A percentile compares a stretch with the other conserved stretches of the same genome.
Evolutionary conservation across 2,888 invertebrate species (phyloP).

Genomic region (Escarpia spicata): DNA sequence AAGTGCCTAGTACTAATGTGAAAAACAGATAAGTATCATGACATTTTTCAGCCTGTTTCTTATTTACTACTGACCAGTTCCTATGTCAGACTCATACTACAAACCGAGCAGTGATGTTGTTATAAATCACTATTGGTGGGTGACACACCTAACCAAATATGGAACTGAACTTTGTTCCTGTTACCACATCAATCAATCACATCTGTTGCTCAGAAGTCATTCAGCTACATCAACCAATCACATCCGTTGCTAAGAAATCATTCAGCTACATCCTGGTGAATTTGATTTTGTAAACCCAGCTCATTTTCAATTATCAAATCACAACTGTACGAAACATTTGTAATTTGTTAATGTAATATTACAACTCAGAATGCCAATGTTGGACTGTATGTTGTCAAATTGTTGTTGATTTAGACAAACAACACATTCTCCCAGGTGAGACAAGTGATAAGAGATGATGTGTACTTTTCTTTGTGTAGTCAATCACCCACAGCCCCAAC

Average conservation of each 20-base stretch:
- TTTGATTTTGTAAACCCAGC: no score
- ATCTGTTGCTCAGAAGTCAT: no score
- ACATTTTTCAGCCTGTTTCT: neutral
- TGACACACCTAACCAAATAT: neutral
- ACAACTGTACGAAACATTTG: no score
- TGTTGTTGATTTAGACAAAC: no score
- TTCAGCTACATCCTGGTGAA: neutral
- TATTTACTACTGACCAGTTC: neutral
- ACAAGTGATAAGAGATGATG: no score
- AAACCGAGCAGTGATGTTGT: neutral
- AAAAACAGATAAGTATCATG: neutral
- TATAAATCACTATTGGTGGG: neutral
- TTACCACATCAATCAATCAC: neutral
- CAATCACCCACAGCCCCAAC: no score
- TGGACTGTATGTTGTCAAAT: no score
- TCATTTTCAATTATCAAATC: no score
- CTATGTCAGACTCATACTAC: neutral
- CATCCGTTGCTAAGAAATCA: neutral
- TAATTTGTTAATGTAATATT: no score
- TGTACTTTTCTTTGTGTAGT: no score
- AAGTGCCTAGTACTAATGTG: neutral
- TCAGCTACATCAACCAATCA: neutral
- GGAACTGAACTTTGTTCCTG: neutral
- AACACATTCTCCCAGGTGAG: no score
- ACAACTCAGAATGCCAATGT: no score